Evolutionary conservation across 2,113 vertebrate genomes (phyloP).

Genomic region (Heterocephalus glaber): DNA sequence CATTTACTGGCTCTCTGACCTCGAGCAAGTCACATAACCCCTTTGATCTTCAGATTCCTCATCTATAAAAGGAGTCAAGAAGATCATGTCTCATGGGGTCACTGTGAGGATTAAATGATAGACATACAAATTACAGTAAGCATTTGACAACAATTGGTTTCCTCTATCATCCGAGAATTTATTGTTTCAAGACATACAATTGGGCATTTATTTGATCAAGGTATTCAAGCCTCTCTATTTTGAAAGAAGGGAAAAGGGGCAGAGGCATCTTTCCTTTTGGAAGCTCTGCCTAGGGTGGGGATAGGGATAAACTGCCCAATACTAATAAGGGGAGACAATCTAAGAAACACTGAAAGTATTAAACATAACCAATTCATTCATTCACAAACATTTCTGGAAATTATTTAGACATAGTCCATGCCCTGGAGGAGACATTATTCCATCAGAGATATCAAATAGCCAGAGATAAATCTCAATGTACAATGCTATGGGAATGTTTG

Average conservation of each 20-base stretch:
- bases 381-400: slow-evolving; percentile 25
- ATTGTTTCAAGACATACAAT: slow-evolving; percentile 19
- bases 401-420: background rate
- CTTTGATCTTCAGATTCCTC: background rate
- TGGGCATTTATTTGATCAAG: slow-evolving; percentile 1
- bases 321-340: background rate
- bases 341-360: background rate
- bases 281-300: background rate
- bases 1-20: background rate
- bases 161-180: background rate
- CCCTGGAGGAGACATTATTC: background rate
- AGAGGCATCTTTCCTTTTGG: slow-evolving; percentile 4
- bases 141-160: background rate
- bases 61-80: background rate
- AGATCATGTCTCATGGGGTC: background rate
- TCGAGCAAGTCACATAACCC: background rate
- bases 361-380: background rate
- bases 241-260: background rate
- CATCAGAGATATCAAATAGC: background rate
- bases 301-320: background rate
- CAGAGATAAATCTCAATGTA: background rate
- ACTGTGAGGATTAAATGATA: slow-evolving; percentile 19
- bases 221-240: slow-evolving; percentile 2
- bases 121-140: background rate
- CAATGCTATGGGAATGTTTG: background rate